Percentiles rank a stretch among this genome's conserved stretches.
Evolutionary conservation across 1,140 invertebrate genomes (phyloP).

Genomic region (Drosophila lacteicornis): DNA sequence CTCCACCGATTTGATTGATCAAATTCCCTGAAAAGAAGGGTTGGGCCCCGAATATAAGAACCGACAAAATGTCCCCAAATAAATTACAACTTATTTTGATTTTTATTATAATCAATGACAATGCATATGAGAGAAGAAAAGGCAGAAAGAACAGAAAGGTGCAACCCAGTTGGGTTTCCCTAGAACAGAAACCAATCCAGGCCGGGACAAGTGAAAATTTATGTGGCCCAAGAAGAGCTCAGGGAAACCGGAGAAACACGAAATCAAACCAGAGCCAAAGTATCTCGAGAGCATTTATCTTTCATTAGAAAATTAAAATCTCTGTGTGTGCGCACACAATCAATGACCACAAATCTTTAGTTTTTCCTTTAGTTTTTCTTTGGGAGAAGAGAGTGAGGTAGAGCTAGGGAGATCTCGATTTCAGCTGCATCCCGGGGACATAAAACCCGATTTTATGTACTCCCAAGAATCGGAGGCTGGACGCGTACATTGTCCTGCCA

Average conservation of each 20-base stretch:
- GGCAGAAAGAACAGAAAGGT: constrained; percentile 49
- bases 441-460: constrained; percentile 67
- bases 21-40: constrained; percentile 32
- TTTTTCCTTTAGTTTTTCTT: constrained; percentile 28
- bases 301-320: constrained; percentile 82
- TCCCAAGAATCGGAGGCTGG: constrained; percentile 48
- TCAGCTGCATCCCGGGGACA: constrained; percentile 41
- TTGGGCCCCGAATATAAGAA: constrained; percentile 9
- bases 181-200: constrained; percentile 45
- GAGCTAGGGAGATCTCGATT: constrained; percentile 6
- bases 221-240: constrained; percentile 34
- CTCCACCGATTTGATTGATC: constrained; percentile 49
- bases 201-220: constrained; percentile 65
- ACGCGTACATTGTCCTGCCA: constrained; percentile 37
- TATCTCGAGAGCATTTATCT: constrained; percentile 72
- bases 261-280: constrained; percentile 37
- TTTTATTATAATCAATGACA: constrained; percentile 71
- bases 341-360: constrained; percentile 79
- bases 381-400: not conserved
- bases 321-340: constrained; percentile 72
- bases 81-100: constrained; percentile 76
- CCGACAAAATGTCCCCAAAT: constrained; percentile 54
- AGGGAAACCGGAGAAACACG: constrained; percentile 36
- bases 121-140: constrained; percentile 29
- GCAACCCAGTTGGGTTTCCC: constrained; percentile 66